These are phyloP conservation scores for Phalacrocorax aristotelis DNA, from an alignment of 2,113 vertebrate species.

Conservation along the genomic window DNA sequence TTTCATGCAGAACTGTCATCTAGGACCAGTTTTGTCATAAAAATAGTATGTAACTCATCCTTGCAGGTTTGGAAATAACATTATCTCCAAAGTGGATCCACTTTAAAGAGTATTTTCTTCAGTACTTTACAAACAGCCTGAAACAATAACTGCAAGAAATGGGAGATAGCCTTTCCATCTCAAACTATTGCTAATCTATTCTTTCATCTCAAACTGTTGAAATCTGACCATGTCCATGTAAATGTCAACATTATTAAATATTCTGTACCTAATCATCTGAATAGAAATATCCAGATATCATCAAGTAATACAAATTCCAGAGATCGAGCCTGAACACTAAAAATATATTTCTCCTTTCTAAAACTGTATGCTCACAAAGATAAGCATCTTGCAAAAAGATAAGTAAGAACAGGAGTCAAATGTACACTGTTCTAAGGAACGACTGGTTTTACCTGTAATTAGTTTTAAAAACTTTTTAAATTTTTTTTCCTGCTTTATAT, in stretches of 20 bases:
- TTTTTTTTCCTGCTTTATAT: not conserved
- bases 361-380: not conserved
- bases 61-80: not conserved
- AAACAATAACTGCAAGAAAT: not conserved
- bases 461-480: not conserved
- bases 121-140: not conserved
- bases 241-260: not conserved
- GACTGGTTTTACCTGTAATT: not conserved
- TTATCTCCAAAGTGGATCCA: not conserved
- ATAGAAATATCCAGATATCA: not conserved
- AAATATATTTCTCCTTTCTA: not conserved
- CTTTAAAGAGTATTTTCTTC: not conserved
- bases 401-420: not conserved
- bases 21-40: not conserved
- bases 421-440: not conserved
- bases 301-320: not conserved
- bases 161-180: not conserved
- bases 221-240: not conserved
- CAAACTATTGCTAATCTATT: not conserved
- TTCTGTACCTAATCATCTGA: not conserved
- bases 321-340: not conserved
- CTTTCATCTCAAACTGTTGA: not conserved
- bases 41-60: not conserved
- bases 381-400: not conserved
- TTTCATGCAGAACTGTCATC: not conserved